A percentile compares a stretch with the other conserved stretches of the same genome.
Conservation (phyloP, 2,113 vertebrate species). For the Ictalurus furcatus region DNA sequence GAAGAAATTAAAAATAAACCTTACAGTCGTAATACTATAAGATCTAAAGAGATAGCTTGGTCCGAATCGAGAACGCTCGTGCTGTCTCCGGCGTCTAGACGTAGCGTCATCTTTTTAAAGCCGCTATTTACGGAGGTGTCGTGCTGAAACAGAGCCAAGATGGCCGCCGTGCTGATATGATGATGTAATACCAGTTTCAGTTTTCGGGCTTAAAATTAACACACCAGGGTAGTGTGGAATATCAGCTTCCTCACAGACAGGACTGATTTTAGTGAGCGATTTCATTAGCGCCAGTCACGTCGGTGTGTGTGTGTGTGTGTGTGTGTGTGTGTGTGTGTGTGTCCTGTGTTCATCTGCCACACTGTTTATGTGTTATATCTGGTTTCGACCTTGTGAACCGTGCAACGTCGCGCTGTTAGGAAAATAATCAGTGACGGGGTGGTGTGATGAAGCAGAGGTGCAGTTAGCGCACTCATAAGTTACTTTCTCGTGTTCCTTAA, state of each 20-base stretch:
- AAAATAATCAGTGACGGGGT: not conserved
- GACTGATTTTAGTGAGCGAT: constrained; percentile 1
- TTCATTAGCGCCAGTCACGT: not conserved
- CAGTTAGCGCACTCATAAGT: not conserved
- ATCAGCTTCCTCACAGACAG: not conserved
- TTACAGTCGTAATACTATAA: not conserved
- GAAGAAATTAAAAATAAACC: not conserved
- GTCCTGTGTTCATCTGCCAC: not conserved
- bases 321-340: not conserved
- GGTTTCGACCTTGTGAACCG: not conserved
- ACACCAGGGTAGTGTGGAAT: constrained; percentile 61
- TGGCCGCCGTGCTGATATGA: constrained; percentile 39
- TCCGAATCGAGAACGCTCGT: not conserved
- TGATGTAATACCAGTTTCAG: constrained; percentile 49
- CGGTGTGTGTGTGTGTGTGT: no score
- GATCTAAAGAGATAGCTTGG: not conserved
- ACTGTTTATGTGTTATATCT: not conserved
- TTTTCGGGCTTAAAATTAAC: constrained; percentile 70
- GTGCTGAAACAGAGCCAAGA: constrained; percentile 38
- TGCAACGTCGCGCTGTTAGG: not conserved
- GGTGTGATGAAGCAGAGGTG: not conserved
- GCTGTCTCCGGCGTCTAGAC: constrained; percentile 47
- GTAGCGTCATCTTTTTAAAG: constrained; percentile 50
- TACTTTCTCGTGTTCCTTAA: not conserved
- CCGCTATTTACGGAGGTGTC: constrained; percentile 43